Percentiles rank a stretch among this genome's conserved stretches.
Evolutionary conservation across 2,888 invertebrate species (phyloP).

Genomic region (Drosophila crucigera): DNA sequence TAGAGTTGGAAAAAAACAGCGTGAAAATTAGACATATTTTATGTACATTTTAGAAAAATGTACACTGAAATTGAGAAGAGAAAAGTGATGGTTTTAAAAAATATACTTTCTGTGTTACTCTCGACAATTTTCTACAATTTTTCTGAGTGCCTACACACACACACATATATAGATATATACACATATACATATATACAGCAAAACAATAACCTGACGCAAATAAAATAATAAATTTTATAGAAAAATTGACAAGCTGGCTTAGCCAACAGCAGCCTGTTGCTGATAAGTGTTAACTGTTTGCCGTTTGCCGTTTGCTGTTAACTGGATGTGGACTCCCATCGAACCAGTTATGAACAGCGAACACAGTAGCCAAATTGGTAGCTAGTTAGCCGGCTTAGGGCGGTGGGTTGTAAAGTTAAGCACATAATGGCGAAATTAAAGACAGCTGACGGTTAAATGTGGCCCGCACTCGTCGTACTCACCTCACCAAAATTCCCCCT

Average conservation of each 20-base stretch:
- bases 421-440: constrained; percentile 80
- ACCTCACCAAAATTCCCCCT: neutral
- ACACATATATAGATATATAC: too few relatives aligned
- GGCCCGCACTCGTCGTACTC: neutral
- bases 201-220: constrained; percentile 71
- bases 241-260: constrained; percentile 80
- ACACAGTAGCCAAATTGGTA: constrained; percentile 78
- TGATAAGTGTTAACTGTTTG: constrained; percentile 31
- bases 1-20: neutral
- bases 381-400: constrained; percentile 66
- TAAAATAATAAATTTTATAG: constrained; percentile 80
- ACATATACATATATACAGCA: neutral
- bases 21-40: neutral
- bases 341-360: constrained; percentile 44
- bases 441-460: constrained; percentile 52
- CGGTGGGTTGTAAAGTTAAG: constrained; percentile 72
- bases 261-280: constrained; percentile 70
- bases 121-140: neutral
- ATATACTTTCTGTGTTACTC: neutral
- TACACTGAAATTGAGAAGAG: neutral
- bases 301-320: neutral
- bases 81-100: neutral
- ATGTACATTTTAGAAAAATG: neutral
- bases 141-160: neutral
- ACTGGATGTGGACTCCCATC: constrained; percentile 35